Evolutionary conservation across 2,113 vertebrate species (phyloP), one percentile per base, ranked within the genome.

Genomic region (Condylura cristata): DNA sequence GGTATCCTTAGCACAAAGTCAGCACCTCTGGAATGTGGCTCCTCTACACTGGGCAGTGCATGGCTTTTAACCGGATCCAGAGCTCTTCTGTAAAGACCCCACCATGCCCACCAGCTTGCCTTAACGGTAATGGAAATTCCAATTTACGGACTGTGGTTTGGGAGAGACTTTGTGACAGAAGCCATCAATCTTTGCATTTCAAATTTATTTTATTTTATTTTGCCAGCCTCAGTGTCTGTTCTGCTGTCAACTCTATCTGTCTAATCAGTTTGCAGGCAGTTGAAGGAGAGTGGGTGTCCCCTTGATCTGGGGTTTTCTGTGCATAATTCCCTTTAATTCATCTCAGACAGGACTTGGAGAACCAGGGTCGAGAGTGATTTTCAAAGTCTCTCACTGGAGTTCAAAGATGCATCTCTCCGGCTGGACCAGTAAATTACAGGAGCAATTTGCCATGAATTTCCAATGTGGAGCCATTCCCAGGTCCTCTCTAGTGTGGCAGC

Each of bases 241-340:
- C 93, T 72, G 78, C 95, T 87, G 32, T 93, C 94, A 94, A 87
- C 76, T 96, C 96, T 58, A 34, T 90, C 89, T 95, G 53, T 61
- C 83, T 97, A 96, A 96, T 97, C 95, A 96, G 85, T 90, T 86
- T 66, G 58, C 97, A 51, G 46, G 89, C 82, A 56, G 96, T 72
- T 89, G 95, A 95, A 90, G 66, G 86, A 30, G 78, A 95, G 92
- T 71, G 60, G 88, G 82, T 94, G 80, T 97, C 93, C 78, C 93
- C 96, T 97, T 97, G 87, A 95, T 95, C 86, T 93, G 90, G 93
- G 61, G 94, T 75, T 92, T 96, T 95, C 90, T 89, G 89, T 95
- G 70, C 89, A 89, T 97, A 95, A 97, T 98, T 97, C 93, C 96
- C 95, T 98, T 97, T 97, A 94, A 97, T 97, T 90, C 91, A 95